Base-by-base conservation (phyloP, 2,888 invertebrate genomes). In the Dichetophora obliterata region DNA sequence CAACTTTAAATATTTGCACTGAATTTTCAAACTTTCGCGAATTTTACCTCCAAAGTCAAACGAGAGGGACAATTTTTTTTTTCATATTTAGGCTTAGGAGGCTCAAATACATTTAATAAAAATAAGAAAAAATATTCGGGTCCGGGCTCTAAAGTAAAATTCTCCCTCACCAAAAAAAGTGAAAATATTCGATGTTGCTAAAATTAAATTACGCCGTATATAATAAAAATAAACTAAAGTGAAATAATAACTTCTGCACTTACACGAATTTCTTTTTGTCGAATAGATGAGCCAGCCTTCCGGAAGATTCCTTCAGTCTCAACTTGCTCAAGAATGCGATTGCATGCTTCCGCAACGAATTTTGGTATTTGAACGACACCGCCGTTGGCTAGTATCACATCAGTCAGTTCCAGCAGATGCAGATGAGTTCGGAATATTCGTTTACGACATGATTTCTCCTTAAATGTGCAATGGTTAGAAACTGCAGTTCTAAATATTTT, bases 301-400 rank as follows among this genome's bases (percentile, higher is more conserved):
- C 97, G 91, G 88, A 97, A 97, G 68, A 97, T 89, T 0, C 97
- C 97, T 87, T 97, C 97, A 24, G 93, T 92, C 75, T 92, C 91
- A 37, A 94, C 91, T 88, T 94, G 92, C 63, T 92, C 90, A 80
- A 93, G 90, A 71, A 96, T 91, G 83, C 92, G 93, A 73, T 92
- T 91, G 82, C 94, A 93, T 85, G 94, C 92, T 85, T 94, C 93
- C 82, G 93, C 92, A 1, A 95, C 92, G 84, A 95, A 92, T 81
- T 91, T 91, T 6, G 96, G 95, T 50, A 95, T 92, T 86, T 93
- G 91, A 52, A 95, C 90, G 79, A 93, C 92, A 84, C 92, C 92
- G 31, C 94, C 94, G 86, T 93, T 93, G 81, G 92, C 91, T 80
- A 94, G 90, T 79, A 93, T 90, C 5, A 92, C 91, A 66, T 91